Evolutionary conservation across 2,797 vertebrate species (phyloP).

Genomic region (Rhynchotus rufescens): DNA sequence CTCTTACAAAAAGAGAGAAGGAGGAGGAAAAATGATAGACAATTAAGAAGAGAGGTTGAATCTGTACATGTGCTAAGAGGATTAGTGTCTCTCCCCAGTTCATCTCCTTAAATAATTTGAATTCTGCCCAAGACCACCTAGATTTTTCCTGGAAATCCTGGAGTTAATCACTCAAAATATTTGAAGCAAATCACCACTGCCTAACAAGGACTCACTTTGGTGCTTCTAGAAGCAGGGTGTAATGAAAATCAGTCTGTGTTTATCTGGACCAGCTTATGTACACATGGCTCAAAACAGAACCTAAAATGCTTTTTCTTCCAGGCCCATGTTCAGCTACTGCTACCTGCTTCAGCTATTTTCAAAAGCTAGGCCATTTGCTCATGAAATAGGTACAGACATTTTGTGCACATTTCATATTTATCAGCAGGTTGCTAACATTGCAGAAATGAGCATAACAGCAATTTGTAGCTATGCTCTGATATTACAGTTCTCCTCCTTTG

Average conservation of each 20-base stretch:
- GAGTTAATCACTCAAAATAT: background rate
- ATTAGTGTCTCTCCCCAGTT: background rate
- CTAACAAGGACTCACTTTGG: background rate
- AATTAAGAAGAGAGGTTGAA: background rate
- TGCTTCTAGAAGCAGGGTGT: background rate
- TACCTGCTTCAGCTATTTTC: conserved; percentile 36
- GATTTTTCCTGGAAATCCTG: background rate
- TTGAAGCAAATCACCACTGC: background rate
- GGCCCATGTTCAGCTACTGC: background rate
- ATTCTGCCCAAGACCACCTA: background rate
- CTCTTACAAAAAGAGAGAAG: background rate
- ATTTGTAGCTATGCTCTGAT: conserved; percentile 43
- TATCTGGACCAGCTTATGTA: background rate
- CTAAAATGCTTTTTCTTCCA: background rate
- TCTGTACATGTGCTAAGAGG: background rate
- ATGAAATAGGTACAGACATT: conserved; percentile 48
- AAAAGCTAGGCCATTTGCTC: conserved; percentile 37
- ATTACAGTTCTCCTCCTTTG: conserved; percentile 22
- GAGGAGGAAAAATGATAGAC: background rate
- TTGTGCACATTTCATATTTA: conserved; percentile 57
- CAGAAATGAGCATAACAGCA: conserved; percentile 56
- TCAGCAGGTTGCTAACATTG: conserved; percentile 63
- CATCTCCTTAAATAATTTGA: background rate
- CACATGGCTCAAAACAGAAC: background rate
- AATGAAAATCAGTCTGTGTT: background rate